phyloP scores from a whole-genome alignment of 2,888 invertebrate species.

The Dryobota labecula region DNA sequence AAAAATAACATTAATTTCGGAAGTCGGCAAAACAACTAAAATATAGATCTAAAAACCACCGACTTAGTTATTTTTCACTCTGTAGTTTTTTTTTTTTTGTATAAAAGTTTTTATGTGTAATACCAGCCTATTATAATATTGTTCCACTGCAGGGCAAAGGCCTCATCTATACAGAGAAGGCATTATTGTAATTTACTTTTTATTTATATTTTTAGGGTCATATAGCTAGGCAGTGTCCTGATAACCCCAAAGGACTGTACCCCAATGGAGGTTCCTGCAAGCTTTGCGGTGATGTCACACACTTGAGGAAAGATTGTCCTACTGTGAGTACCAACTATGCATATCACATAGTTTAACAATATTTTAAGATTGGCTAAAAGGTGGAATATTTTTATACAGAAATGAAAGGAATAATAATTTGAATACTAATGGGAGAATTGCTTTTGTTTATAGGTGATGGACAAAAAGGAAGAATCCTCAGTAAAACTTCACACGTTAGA shows the following conservation, averaged over 20 bases:
- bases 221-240: constrained; percentile 96
- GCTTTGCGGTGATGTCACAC: constrained; percentile 96
- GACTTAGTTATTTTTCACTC: no score
- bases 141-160: not conserved
- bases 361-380: not conserved
- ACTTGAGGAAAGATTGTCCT: constrained; percentile 95
- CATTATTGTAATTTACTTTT: not conserved
- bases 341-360: not conserved
- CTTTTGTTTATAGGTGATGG: constrained; percentile 76
- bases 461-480: constrained; percentile 83
- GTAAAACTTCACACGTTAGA: constrained; percentile 86
- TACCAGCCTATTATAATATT: not conserved
- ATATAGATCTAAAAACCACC: no score
- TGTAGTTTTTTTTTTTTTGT: no score
- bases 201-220: constrained; percentile 91
- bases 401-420: not conserved
- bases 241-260: constrained; percentile 96
- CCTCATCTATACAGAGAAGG: not conserved
- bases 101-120: not conserved
- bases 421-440: not conserved
- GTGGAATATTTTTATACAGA: not conserved
- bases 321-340: constrained; percentile 81
- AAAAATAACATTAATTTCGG: no score
- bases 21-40: no score
- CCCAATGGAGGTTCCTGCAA: constrained; percentile 96